Evolutionary conservation across 1,140 invertebrate genomes (phyloP), one percentile per base, ranked within the genome.

Genomic region (Pseudoatta argentina): DNA sequence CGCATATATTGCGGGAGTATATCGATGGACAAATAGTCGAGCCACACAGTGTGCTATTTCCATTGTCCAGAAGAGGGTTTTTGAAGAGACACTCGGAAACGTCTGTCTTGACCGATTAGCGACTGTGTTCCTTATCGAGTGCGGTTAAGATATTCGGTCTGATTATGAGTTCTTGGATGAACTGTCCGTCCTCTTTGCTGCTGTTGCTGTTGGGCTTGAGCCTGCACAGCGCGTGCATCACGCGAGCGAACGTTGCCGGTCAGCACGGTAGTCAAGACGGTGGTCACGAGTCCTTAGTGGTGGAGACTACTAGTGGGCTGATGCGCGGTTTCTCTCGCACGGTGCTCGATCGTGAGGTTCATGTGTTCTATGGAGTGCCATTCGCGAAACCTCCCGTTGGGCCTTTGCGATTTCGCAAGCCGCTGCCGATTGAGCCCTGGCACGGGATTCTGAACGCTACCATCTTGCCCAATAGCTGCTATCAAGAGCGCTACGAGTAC

Each of bases 321-420:
- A 96, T 98, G 51, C 96, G 97, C 53, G 98, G 98, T 6, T 96
- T 97, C 83, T 96, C 97, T 10, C 97, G 97, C 87, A 97, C 96
- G 39, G 97, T 97, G 53, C 95, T 97, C 85, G 97, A 97, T 8
- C 96, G 97, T 66, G 97, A 98, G 91, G 97, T 99, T 0, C 98
- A 99, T 93, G 97, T 97, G 12, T 99, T 98, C 93, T 97, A 97
- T n/a, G 98, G 98, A 3, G 98, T 99, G 86, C 99, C 99, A 0
- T 99, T 98, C 94, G 99, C 98, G 0, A 98, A 99, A 94, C 98
- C 99, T 0, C 99, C 99, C 0, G 93, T 98, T 21, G 98, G 98
- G 1, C 97, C 98, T 39, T 95, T 99, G 44, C 96, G 99, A 76
- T 99, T 99, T 94, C 96, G 97, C 21, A 97, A 97, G 88, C 98